Conservation (phyloP, 2,888 invertebrate genomes). For the Lucinisca nassula region DNA sequence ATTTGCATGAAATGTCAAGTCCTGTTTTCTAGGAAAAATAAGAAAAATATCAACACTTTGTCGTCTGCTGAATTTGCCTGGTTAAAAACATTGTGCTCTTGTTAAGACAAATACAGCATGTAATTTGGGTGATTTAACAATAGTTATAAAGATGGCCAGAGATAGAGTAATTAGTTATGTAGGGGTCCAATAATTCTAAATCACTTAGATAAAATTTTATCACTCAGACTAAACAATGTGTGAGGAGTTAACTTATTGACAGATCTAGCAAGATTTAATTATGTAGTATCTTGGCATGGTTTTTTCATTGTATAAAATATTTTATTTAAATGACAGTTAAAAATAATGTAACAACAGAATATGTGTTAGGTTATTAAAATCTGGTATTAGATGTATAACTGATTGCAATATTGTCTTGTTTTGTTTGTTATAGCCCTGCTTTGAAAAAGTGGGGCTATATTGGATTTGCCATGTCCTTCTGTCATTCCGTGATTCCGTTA, state of each 20-base stretch:
- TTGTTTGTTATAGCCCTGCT: too few species aligned
- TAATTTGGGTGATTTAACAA: not conserved
- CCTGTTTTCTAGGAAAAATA: too few species aligned
- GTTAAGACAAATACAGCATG: too few species aligned
- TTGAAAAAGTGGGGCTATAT: too few species aligned
- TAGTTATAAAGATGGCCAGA: not conserved
- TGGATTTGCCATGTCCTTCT: too few species aligned
- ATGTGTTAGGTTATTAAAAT: not conserved
- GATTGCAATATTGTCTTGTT: not conserved
- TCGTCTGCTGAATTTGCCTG: too few species aligned
- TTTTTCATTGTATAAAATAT: not conserved
- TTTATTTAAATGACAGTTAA: not conserved
- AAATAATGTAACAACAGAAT: not conserved
- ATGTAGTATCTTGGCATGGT: not conserved
- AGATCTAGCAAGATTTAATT: not conserved
- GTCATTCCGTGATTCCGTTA: too few species aligned
- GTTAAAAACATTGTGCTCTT: too few species aligned
- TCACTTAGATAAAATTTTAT: not conserved
- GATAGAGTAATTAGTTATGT: not conserved
- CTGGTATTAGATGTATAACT: not conserved
- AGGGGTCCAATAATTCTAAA: not conserved
- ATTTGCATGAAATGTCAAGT: too few species aligned
- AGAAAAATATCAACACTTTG: too few species aligned
- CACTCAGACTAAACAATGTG: not conserved
- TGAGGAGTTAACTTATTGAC: not conserved